phyloP scores from a whole-genome alignment of 2,888 invertebrate species.

The Hirtodrosophila confusa region DNA sequence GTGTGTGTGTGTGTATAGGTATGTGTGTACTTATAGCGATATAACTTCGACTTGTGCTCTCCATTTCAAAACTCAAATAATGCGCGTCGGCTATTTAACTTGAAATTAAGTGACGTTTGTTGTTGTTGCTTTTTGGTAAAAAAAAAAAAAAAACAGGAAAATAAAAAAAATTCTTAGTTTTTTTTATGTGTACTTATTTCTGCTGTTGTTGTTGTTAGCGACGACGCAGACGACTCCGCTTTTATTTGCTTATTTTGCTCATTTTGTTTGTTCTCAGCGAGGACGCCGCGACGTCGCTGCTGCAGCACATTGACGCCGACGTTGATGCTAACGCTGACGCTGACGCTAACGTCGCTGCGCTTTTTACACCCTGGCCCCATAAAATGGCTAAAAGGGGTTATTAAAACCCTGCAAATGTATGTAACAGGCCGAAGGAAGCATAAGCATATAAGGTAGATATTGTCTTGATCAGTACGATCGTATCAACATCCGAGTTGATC shows the following conservation, averaged over 20 bases:
- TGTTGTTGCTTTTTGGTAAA: slow-evolving; percentile 42
- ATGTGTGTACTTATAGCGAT: slow-evolving; percentile 27
- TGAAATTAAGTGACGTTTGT: slow-evolving; percentile 75
- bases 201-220: slow-evolving; percentile 48
- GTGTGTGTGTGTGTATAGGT: not conserved
- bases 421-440: too few species aligned
- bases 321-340: slow-evolving; percentile 9
- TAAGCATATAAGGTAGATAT: too few species aligned
- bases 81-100: slow-evolving; percentile 78
- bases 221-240: slow-evolving; percentile 26
- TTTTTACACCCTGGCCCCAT: slow-evolving; percentile 9
- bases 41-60: slow-evolving; percentile 68
- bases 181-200: slow-evolving; percentile 30
- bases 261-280: slow-evolving; percentile 73
- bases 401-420: too few species aligned
- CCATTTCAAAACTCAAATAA: slow-evolving; percentile 78
- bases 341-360: slow-evolving; percentile 18
- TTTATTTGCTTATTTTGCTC: slow-evolving; percentile 75
- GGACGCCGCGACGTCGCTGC: slow-evolving; percentile 16
- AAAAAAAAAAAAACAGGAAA: slow-evolving; percentile 15
- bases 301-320: not conserved
- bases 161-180: slow-evolving; percentile 22
- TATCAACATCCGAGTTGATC: too few species aligned
- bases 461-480: too few species aligned
- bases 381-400: too few species aligned